Conservation (phyloP, 2,888 invertebrate genomes). For the Spodoptera picta region DNA sequence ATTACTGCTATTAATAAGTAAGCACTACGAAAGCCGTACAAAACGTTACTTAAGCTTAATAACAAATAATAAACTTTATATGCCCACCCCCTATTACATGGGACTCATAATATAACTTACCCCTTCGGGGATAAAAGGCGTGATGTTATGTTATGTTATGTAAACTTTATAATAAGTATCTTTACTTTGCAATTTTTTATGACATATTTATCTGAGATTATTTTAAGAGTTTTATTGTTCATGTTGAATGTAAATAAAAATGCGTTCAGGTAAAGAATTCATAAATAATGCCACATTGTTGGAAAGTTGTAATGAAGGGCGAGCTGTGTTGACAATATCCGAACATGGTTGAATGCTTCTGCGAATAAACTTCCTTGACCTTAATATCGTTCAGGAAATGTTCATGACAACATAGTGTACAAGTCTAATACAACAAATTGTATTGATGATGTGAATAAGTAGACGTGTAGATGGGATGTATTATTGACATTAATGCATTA, state of each 20-base stretch:
- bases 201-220: not conserved
- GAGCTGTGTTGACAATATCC: slow-evolving; percentile 6
- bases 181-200: slow-evolving; percentile 9
- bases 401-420: slow-evolving; percentile 19
- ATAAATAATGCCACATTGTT: slow-evolving; percentile 4
- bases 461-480: slow-evolving; percentile 62
- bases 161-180: not conserved
- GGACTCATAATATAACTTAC: too few species aligned
- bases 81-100: too few species aligned
- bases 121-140: too few species aligned
- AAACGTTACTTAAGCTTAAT: slow-evolving; percentile 3
- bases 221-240: not conserved
- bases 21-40: not conserved
- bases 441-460: slow-evolving; percentile 38
- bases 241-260: not conserved
- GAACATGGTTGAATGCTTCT: slow-evolving; percentile 20
- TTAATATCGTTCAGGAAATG: slow-evolving; percentile 28
- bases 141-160: too few species aligned
- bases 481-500: slow-evolving; percentile 74
- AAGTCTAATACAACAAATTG: slow-evolving; percentile 33
- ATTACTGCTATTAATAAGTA: slow-evolving; percentile 1
- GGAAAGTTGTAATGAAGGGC: slow-evolving; percentile 23
- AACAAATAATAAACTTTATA: slow-evolving; percentile 2
- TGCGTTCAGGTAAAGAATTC: not conserved
- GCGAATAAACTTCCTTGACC: slow-evolving; percentile 38